Base-by-base conservation (phyloP, 2,113 vertebrate genomes). In the Proterorhinus semilunaris region DNA sequence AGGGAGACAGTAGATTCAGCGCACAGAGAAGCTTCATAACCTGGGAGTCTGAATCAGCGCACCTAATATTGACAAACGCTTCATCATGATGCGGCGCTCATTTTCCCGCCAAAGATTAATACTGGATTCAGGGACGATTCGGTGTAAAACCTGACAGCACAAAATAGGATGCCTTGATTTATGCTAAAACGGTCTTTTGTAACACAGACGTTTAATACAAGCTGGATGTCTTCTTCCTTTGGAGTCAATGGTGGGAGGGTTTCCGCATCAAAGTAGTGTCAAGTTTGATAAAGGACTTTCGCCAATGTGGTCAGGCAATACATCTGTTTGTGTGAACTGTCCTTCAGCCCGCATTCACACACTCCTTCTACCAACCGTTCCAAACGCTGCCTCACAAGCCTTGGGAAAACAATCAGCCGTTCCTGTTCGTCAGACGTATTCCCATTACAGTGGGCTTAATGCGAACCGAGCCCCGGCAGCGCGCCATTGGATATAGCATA, bases 1-100 rank as follows among this genome's bases (percentile, higher is more conserved):
- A 36, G 66, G 54, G 70, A 59, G n/a, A 62, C 0, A 65, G 65
- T 63, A 68, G 49, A 16, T 17, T 68, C 46, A 62, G 36, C 46
- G 7, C 16, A 54, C 17, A 55, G 47, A 61, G 55, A n/a, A 65
- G 9, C 36, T 52, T 7, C 21, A n/a, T 49, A 53, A 71, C 45
- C 54, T 71, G 21, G 52, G 46, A 52, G 65, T 59, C 10, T 58
- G 57, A 49, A 43, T 50, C 54, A 58, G 48, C 46, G 36, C 45
- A 17, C 61, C 61, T 44, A 45, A 44, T 13, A 64, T 46, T 52
- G 17, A 53, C 65, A 69, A 46, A 59, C 47, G 62, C 57, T 68
- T 55, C 71, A 45, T 65, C 55, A 46, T 57, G 65, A 67, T 36
- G 49, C 42, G 16, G 11, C n/a, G 10, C 61, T 46, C 62, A 21